phyloP scores from a whole-genome alignment of 2,888 invertebrate genomes.

The Cheilosia variabilis region DNA sequence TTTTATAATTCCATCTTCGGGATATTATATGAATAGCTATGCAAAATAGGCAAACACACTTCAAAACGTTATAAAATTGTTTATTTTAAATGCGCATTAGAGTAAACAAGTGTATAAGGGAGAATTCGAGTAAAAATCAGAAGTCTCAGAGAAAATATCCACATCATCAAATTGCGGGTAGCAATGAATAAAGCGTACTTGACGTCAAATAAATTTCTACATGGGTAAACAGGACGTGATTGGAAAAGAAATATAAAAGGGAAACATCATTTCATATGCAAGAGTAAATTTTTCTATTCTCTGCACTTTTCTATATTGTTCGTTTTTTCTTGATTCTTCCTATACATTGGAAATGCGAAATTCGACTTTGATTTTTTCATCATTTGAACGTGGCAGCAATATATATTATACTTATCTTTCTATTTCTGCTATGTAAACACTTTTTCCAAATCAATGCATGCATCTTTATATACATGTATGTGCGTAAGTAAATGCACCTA shows the following conservation, averaged over 20 bases:
- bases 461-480: background rate
- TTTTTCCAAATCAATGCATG: slow-evolving; percentile 21
- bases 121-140: slow-evolving; percentile 57
- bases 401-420: background rate
- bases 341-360: slow-evolving; percentile 31
- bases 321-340: slow-evolving; percentile 32
- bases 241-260: slow-evolving; percentile 67
- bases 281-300: slow-evolving; percentile 50
- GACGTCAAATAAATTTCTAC: slow-evolving; percentile 71
- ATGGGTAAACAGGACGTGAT: slow-evolving; percentile 73
- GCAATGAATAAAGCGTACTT: slow-evolving; percentile 66
- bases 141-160: slow-evolving; percentile 55
- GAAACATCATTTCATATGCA: slow-evolving; percentile 69
- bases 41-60: slow-evolving; percentile 25
- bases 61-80: slow-evolving; percentile 40
- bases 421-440: slow-evolving; percentile 28
- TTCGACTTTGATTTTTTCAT: slow-evolving; percentile 50
- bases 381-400: slow-evolving; percentile 44
- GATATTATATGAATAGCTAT: slow-evolving; percentile 19
- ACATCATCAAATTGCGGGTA: slow-evolving; percentile 69
- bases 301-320: slow-evolving; percentile 35
- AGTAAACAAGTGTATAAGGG: slow-evolving; percentile 46
- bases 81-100: slow-evolving; percentile 60
- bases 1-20: background rate
- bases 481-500: background rate